These are phyloP conservation scores for Castor canadensis DNA, from an alignment of 2,113 vertebrate species.

Conservation along the genomic window DNA sequence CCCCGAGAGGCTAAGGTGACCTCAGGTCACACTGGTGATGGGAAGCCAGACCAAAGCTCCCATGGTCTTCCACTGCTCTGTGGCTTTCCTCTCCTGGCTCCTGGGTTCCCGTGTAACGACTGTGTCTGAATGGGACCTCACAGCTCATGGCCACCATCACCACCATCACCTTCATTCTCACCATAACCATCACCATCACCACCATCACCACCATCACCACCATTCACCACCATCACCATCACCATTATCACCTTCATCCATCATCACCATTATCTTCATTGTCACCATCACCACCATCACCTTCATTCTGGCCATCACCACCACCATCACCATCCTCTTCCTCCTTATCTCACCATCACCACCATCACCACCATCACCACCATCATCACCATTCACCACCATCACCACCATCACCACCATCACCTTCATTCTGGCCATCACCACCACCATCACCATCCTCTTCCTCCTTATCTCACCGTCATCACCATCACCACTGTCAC, in stretches of 20 bases:
- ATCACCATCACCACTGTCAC: rapidly evolving
- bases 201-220: rapidly evolving
- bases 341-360: rapidly evolving
- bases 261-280: not conserved
- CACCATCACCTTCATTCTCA: not conserved
- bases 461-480: rapidly evolving
- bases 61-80: rapidly evolving
- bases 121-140: not conserved
- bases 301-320: rapidly evolving
- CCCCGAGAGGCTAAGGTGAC: not conserved
- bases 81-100: not conserved
- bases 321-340: rapidly evolving
- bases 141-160: no score
- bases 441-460: rapidly evolving
- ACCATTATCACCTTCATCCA: rapidly evolving
- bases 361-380: rapidly evolving
- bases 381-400: not conserved
- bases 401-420: rapidly evolving
- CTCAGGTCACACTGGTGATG: not conserved
- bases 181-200: rapidly evolving
- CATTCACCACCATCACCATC: not conserved
- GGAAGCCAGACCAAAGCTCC: not conserved
- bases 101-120: rapidly evolving
- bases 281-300: not conserved
- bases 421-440: rapidly evolving